phyloP scores from a whole-genome alignment of 92 coral and sea anemone genomes.

The Porites cylindrica region DNA sequence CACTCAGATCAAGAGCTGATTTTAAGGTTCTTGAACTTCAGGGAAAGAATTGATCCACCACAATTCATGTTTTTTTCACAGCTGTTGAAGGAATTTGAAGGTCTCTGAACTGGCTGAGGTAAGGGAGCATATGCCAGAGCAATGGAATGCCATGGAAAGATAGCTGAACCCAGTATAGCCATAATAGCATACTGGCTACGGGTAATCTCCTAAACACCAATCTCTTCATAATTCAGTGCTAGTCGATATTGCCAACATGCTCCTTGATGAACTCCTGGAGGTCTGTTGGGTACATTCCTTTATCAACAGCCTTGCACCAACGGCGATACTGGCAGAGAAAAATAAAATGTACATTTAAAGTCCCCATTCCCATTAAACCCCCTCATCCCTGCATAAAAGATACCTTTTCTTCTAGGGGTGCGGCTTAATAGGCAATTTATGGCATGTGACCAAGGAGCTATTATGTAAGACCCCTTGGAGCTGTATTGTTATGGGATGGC shows the following conservation, averaged over 20 bases:
- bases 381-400: not conserved
- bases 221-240: not conserved
- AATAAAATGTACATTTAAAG: not conserved
- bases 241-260: conserved; percentile 5
- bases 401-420: too few relatives aligned
- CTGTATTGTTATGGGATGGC: too few relatives aligned
- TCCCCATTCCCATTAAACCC: too few relatives aligned
- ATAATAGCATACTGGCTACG: not conserved
- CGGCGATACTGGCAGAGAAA: conserved; percentile 67
- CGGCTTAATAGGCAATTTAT: too few relatives aligned
- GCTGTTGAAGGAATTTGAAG: not conserved
- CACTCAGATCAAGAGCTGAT: too few relatives aligned
- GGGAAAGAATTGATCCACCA: not conserved
- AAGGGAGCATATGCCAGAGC: not conserved
- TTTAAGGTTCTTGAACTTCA: too few relatives aligned
- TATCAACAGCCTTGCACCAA: conserved; percentile 94
- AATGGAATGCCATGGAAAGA: not conserved
- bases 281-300: conserved; percentile 85
- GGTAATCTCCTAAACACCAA: not conserved
- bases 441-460: too few relatives aligned
- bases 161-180: not conserved
- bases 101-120: not conserved
- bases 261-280: conserved; percentile 80
- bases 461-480: too few relatives aligned
- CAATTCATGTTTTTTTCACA: too few relatives aligned